Evolutionary conservation across 1,140 invertebrate genomes (phyloP), one percentile per base, ranked within the genome.

Genomic region (Ridgeia piscesae): DNA sequence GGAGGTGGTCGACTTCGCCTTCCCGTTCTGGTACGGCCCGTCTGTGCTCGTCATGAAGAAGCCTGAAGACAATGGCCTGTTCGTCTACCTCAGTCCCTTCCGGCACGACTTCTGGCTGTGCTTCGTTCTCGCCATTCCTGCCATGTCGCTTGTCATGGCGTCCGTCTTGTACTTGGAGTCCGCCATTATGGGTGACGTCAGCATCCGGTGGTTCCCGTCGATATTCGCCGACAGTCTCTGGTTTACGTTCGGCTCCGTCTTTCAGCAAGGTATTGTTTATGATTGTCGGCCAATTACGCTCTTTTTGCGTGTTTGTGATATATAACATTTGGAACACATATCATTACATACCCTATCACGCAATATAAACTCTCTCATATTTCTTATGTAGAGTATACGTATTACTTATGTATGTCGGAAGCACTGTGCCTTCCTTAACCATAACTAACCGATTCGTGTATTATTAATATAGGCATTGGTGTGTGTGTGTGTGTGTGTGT

Each of bases 1-100:
- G 89, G 33, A 58, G 0, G 94, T 95, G 4, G 93, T 95, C n/a
- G 95, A 95, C 88, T 95, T 95, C 91, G 93, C 94, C 17, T 93
- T 92, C 58, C 94, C 94, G 91, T 91, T 91, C 34, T 91, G 91
- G 91, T 48, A 91, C 91, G 91, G 48, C 21, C 91, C 91, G 34
- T 35, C 34, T 48, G 91, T 91, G 35, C 34, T 91, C n/a, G 91
- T 91, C n/a, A 91, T 91, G 91, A 35, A 48, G 33, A 91, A 91
- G 48, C 91, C 91, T 2, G 34, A 35, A 1, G 35, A 9, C 35
- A 58, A 35, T 11, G 33, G 48, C 34, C 9, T 48, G 34, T 48
- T 35, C 35, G 33, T 91, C 91, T 91, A 91, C 91, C 34, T 58
- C 11, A 17, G 91, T 17, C 91, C 91, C 34, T 91, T 91, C 91